Evolutionary conservation across 1,140 invertebrate genomes (phyloP).

Genomic region (Drosophila prosaltans): DNA sequence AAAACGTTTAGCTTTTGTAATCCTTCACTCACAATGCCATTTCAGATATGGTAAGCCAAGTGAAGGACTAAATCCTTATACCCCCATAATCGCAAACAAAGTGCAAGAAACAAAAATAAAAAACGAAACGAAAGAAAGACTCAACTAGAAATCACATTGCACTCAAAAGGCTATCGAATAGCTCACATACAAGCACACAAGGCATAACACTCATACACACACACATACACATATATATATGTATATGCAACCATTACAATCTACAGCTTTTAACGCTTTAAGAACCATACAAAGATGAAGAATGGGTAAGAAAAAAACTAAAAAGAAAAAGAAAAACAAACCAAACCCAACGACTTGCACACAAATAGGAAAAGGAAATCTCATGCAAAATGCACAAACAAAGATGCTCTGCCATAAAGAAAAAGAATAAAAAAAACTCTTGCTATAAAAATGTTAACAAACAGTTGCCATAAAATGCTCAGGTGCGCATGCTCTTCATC

Average conservation of each 20-base stretch:
- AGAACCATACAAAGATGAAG: not conserved
- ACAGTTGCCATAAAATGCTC: slow-evolving; percentile 5
- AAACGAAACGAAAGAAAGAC: slow-evolving; percentile 10
- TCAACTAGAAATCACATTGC: slow-evolving; percentile 69
- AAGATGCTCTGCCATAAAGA: slow-evolving; percentile 41
- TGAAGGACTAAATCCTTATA: slow-evolving; percentile 34
- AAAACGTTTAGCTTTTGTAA: not conserved
- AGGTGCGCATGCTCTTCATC: slow-evolving; percentile 54
- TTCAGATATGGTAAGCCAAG: slow-evolving; percentile 27
- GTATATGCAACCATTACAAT: not conserved
- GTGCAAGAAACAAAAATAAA: slow-evolving; percentile 21
- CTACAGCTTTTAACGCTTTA: slow-evolving; percentile 3
- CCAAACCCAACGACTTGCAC: slow-evolving; percentile 25
- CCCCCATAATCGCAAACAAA: slow-evolving; percentile 41
- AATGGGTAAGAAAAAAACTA: not conserved
- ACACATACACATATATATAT: slow-evolving; percentile 3
- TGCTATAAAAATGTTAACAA: slow-evolving; percentile 32
- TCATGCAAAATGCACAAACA: slow-evolving; percentile 54
- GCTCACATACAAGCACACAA: slow-evolving; percentile 23
- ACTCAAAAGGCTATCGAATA: slow-evolving; percentile 68
- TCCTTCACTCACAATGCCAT: not conserved
- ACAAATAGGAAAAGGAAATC: slow-evolving; percentile 36
- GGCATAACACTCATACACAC: slow-evolving; percentile 28
- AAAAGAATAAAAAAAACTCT: slow-evolving; percentile 19
- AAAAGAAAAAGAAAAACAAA: slow-evolving; percentile 20